Percentiles rank a stretch among this genome's conserved stretches.
Evolutionary conservation across 2,888 invertebrate species (phyloP).

Genomic region (Nemotelus nigrinus): DNA sequence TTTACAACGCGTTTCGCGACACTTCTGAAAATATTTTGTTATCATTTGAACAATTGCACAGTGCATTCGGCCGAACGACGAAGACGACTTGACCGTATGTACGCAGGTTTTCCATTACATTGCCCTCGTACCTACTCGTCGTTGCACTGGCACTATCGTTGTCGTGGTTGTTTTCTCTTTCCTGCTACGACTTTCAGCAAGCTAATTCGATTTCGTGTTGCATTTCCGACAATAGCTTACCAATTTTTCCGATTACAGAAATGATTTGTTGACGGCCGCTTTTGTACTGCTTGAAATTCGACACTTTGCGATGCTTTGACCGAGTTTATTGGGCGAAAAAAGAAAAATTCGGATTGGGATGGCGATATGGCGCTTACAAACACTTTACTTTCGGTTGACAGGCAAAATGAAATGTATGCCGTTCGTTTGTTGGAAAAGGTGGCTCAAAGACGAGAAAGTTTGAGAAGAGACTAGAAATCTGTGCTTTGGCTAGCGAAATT

Average conservation of each 20-base stretch:
- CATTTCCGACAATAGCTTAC: constrained; percentile 29
- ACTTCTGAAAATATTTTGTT: constrained; percentile 34
- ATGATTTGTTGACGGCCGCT: neutral
- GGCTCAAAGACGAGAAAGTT: neutral
- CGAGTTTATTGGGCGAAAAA: constrained; percentile 8
- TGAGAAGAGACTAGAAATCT: neutral
- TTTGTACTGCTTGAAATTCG: neutral
- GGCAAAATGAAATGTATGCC: constrained; percentile 16
- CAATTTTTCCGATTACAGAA: constrained; percentile 24
- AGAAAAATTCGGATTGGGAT: neutral
- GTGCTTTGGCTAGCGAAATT: neutral
- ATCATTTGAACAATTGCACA: constrained; percentile 39
- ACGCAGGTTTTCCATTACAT: constrained; percentile 18
- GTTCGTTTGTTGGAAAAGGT: neutral
- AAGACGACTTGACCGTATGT: neutral
- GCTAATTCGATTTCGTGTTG: constrained; percentile 9
- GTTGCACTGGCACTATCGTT: constrained; percentile 15
- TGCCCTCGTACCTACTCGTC: neutral
- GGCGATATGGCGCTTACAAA: constrained; percentile 42
- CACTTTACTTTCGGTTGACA: constrained; percentile 39
- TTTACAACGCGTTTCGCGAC: constrained; percentile 36
- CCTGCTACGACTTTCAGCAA: constrained; percentile 25
- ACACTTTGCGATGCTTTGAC: constrained; percentile 20
- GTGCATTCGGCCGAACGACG: neutral
- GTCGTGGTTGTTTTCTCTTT: constrained; percentile 35